Evolutionary conservation across 2,888 invertebrate genomes (phyloP), one percentile per base, ranked within the genome.

Genomic region (Dermolepida albohirtum): DNA sequence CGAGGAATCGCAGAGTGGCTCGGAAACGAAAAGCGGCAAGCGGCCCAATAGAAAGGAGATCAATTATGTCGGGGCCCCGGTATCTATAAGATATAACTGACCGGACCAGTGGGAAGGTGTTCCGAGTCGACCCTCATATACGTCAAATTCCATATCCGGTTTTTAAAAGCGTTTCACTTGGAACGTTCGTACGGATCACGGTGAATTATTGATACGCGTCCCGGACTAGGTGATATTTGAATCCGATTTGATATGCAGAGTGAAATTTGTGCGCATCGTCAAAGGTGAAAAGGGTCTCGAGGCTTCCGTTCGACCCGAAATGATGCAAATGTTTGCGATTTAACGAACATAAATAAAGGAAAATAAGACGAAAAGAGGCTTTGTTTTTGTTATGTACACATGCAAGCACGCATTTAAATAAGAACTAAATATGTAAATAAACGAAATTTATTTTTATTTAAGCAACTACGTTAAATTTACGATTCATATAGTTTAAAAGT

Each of bases 131-230:
- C 34, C 39, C 54, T 54, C 54, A 54, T 54, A 39, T 39, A 54
- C 54, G 54, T 54, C 54, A 54, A 54, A 54, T 54, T 54, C 54
- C 54, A 54, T 54, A 54, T 54, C 54, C 54, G 54, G 54, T 54
- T 54, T 51, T 54, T 54, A 54, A 54, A 39, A 34, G 54, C 54
- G 54, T 54, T 54, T 40, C 54, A 14, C 39, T 54, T 34, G 54
- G 54, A 39, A 54, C 54, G 39, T 8, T 54, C 39, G 16, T 12
- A 16, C 40, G 54, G 54, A 40, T 54, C 54, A 54, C 5, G 10
- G 34, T 54, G 54, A 54, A 39, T 54, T 54, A 54, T 54, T 54
- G 54, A 54, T 54, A 54, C 54, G 39, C 54, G 54, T 54, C 16
- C 54, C 39, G 16, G 39, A 16, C 54, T 54, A 39, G 54, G 54